phyloP scores from a whole-genome alignment of 1,140 invertebrate genomes.

The Diorhabda sublineata region DNA sequence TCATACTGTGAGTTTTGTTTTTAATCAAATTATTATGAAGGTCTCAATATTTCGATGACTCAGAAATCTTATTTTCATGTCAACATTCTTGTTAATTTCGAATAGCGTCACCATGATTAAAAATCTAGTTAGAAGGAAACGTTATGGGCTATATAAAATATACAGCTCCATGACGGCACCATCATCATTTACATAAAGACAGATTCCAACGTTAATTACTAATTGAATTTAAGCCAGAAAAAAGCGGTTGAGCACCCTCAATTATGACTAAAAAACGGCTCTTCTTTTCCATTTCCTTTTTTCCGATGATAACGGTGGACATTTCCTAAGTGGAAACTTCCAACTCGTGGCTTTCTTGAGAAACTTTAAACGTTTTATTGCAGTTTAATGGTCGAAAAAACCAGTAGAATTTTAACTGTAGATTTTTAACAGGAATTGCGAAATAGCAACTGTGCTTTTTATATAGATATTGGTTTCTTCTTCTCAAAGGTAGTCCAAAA shows the following conservation, averaged over 20 bases:
- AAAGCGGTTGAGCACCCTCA: conserved; percentile 12
- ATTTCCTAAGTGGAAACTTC: conserved; percentile 23
- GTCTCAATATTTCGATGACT: too few relatives aligned
- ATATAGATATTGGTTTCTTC: neutral
- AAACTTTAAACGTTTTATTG: conserved; percentile 21
- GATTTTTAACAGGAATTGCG: conserved; percentile 6
- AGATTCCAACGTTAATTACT: conserved; percentile 3
- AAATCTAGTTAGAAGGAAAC: too few relatives aligned
- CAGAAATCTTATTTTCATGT: too few relatives aligned
- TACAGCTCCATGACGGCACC: too few relatives aligned
- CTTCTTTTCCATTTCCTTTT: conserved; percentile 11
- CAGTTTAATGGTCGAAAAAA: conserved; percentile 24
- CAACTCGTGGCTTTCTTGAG: conserved; percentile 16
- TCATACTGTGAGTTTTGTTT: too few relatives aligned
- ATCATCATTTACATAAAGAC: too few relatives aligned
- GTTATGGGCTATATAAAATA: too few relatives aligned
- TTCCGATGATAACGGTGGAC: conserved; percentile 22
- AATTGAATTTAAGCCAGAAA: conserved; percentile 8
- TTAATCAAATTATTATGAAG: too few relatives aligned
- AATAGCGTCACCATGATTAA: too few relatives aligned
- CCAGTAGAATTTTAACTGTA: conserved; percentile 13
- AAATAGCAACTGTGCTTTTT: conserved; percentile 10
- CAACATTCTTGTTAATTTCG: too few relatives aligned
- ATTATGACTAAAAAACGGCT: conserved; percentile 16
- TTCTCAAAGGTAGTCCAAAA: neutral